Percentiles rank a stretch among this genome's conserved stretches.
Conservation (phyloP, 2,113 vertebrate genomes). For the Phrynosoma platyrhinos region DNA sequence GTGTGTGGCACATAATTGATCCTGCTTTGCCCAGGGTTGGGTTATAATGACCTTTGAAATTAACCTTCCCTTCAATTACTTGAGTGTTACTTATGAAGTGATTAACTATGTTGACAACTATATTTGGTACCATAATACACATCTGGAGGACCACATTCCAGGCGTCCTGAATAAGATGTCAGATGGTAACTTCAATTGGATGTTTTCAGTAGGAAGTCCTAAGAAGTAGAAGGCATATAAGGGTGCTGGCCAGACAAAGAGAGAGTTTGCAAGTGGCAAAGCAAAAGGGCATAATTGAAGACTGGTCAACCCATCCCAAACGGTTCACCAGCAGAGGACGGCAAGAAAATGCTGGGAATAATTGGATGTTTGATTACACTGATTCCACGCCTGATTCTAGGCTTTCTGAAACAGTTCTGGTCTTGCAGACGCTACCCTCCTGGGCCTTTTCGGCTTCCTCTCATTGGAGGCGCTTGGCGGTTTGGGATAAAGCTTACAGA, state of each 20-base stretch:
- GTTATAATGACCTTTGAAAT: neutral
- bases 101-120: neutral
- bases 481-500: neutral
- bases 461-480: conserved; percentile 24
- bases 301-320: too few relatives aligned
- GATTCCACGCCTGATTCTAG: neutral
- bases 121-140: neutral
- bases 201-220: neutral
- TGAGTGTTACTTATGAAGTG: neutral
- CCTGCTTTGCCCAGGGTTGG: too few relatives aligned
- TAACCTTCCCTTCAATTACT: neutral
- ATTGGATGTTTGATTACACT: neutral
- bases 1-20: neutral
- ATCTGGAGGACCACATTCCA: neutral
- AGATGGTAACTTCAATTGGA: neutral
- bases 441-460: conserved; percentile 13
- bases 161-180: neutral
- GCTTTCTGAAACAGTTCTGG: neutral
- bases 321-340: neutral
- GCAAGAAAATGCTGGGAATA: neutral
- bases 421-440: neutral
- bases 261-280: neutral
- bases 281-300: neutral
- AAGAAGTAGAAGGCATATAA: neutral
- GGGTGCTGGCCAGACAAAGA: neutral